These are phyloP conservation scores for Cavia porcellus DNA, from an alignment of 2,113 vertebrate species.

Conservation along the genomic window DNA sequence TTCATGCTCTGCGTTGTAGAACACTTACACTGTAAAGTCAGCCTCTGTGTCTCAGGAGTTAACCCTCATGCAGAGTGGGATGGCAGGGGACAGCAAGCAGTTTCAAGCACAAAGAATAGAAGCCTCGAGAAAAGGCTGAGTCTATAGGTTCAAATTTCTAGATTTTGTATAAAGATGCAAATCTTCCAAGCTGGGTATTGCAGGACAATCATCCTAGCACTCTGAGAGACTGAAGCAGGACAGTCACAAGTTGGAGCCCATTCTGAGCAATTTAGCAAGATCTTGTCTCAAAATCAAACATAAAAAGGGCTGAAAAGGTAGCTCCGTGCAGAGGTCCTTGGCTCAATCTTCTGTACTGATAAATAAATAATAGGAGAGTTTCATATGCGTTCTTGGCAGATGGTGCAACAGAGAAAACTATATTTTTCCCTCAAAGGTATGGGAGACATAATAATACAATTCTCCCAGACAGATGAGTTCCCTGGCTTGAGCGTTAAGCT, in stretches of 20 bases:
- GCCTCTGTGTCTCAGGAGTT: neutral
- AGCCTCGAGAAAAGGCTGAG: slow-evolving; percentile 1
- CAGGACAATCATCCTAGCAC: neutral
- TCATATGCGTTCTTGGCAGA: neutral
- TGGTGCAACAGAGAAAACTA: neutral
- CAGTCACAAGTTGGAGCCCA: neutral
- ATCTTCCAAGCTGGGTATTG: neutral
- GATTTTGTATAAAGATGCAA: neutral
- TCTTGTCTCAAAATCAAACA: neutral
- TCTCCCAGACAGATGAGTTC: neutral
- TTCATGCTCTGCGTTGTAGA: neutral
- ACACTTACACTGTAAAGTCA: neutral
- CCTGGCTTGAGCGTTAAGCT: neutral
- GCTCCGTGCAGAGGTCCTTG: neutral
- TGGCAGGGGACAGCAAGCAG: neutral
- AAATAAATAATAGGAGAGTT: neutral
- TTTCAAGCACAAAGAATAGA: neutral
- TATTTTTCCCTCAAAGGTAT: neutral
- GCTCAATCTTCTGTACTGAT: neutral
- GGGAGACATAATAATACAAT: neutral
- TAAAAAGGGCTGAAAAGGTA: neutral
- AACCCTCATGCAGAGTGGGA: neutral
- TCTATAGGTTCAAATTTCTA: neutral
- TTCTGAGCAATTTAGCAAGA: neutral
- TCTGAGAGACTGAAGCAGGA: neutral